A percentile compares a stretch with the other conserved stretches of the same genome.
Evolutionary conservation across 2,113 vertebrate genomes (phyloP).

Genomic region (Drymodes brunneopygia): DNA sequence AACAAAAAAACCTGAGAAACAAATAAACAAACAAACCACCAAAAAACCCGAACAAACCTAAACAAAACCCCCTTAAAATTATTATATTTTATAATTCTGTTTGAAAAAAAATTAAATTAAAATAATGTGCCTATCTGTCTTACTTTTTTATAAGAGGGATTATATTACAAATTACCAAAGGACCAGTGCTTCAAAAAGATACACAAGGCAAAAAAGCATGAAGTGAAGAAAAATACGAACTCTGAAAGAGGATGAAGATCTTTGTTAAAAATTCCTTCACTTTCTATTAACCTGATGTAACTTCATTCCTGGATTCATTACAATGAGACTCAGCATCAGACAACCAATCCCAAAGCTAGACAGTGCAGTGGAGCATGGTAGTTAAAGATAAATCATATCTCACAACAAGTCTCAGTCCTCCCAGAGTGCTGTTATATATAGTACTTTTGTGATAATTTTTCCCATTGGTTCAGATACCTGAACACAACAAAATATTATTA

Average conservation of each 20-base stretch:
- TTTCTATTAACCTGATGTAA: not conserved
- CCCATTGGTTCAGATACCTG: not conserved
- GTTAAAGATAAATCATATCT: not conserved
- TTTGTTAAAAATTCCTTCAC: not conserved
- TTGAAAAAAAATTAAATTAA: not conserved
- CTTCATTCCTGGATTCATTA: not conserved
- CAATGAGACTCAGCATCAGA: not conserved
- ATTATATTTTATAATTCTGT: not conserved
- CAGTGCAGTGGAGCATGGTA: not conserved
- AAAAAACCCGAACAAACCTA: accelerated
- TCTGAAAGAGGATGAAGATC: not conserved
- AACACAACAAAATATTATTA: not conserved
- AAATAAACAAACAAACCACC: not conserved
- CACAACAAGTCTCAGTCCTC: not conserved
- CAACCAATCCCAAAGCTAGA: not conserved
- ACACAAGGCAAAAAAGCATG: not conserved
- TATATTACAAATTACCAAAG: not conserved
- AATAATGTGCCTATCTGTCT: not conserved
- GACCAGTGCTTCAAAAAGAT: not conserved
- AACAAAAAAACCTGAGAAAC: not conserved
- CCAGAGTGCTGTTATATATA: not conserved
- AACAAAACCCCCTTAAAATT: not conserved
- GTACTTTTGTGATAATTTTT: not conserved
- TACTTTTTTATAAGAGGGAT: not conserved
- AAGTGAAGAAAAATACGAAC: not conserved